phyloP scores from a whole-genome alignment of 1,140 invertebrate species.

The Mercenaria mercenaria region DNA sequence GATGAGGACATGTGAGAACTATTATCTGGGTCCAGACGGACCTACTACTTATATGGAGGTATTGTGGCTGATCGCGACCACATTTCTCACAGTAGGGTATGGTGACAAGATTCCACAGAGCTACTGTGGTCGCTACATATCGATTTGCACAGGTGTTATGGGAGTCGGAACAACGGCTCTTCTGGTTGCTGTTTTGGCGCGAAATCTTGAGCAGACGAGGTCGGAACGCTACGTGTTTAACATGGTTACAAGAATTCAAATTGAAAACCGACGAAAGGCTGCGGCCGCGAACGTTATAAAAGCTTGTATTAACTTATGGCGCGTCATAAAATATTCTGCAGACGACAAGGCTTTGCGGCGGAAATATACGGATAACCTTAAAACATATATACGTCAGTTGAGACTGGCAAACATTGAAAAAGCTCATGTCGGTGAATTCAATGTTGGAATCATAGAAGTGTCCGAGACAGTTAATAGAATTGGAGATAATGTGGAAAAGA shows the following conservation, averaged over 20 bases:
- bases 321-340: constrained; percentile 65
- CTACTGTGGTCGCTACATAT: constrained; percentile 83
- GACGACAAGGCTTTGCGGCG: constrained; percentile 60
- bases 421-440: constrained; percentile 70
- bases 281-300: constrained; percentile 79
- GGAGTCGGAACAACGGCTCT: constrained; percentile 83
- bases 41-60: constrained; percentile 76
- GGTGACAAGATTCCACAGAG: constrained; percentile 83
- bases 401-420: constrained; percentile 66
- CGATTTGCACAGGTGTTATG: constrained; percentile 81
- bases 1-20: constrained; percentile 80
- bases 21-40: constrained; percentile 65
- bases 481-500: constrained; percentile 60
- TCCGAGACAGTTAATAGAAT: constrained; percentile 61
- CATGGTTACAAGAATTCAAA: constrained; percentile 77
- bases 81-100: constrained; percentile 85
- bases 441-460: constrained; percentile 72
- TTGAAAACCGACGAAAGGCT: constrained; percentile 72
- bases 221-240: constrained; percentile 78
- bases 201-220: constrained; percentile 76
- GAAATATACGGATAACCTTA: constrained; percentile 71
- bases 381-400: constrained; percentile 65
- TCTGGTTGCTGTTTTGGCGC: constrained; percentile 81
- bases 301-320: constrained; percentile 70
- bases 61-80: constrained; percentile 85